These are phyloP conservation scores for Pampus argenteus DNA, from an alignment of 2,797 vertebrate species.

Conservation along the genomic window DNA sequence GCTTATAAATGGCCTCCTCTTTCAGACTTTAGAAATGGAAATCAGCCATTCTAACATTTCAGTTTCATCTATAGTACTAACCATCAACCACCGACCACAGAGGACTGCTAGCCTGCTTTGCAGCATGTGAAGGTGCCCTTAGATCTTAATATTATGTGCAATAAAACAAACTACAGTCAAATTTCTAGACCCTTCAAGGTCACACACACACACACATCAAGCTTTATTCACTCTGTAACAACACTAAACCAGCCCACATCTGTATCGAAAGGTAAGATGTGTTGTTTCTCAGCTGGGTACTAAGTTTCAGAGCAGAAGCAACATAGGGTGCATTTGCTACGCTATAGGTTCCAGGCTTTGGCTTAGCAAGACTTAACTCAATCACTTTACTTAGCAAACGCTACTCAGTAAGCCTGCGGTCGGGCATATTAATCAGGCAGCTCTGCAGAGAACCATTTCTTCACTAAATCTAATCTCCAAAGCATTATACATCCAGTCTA, in stretches of 20 bases:
- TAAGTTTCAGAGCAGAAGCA: conserved; percentile 21
- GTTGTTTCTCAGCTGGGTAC: conserved; percentile 14
- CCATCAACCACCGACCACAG: background rate
- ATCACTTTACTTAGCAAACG: conserved; percentile 47
- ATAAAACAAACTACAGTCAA: background rate
- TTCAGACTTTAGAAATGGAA: background rate
- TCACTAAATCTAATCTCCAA: conserved; percentile 54
- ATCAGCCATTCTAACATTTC: background rate
- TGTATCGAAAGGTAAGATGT: conserved; percentile 15
- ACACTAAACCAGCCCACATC: conserved; percentile 5
- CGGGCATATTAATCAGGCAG: conserved; percentile 60
- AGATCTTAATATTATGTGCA: background rate
- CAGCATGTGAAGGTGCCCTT: background rate
- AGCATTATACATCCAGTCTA: conserved; percentile 28
- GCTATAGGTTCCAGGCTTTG: conserved; percentile 35
- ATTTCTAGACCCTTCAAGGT: conserved; percentile 1
- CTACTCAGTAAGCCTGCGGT: conserved; percentile 43
- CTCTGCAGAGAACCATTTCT: conserved; percentile 37
- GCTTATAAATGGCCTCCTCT: background rate
- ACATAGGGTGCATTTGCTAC: conserved; percentile 33
- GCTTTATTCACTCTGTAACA: background rate
- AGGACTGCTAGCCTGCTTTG: background rate
- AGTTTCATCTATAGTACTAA: background rate
- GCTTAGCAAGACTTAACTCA: conserved; percentile 43
- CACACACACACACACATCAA: conserved; percentile 2